Evolutionary conservation across 2,888 invertebrate genomes (phyloP), one percentile per base, ranked within the genome.

Genomic region (Epirrita christyi): DNA sequence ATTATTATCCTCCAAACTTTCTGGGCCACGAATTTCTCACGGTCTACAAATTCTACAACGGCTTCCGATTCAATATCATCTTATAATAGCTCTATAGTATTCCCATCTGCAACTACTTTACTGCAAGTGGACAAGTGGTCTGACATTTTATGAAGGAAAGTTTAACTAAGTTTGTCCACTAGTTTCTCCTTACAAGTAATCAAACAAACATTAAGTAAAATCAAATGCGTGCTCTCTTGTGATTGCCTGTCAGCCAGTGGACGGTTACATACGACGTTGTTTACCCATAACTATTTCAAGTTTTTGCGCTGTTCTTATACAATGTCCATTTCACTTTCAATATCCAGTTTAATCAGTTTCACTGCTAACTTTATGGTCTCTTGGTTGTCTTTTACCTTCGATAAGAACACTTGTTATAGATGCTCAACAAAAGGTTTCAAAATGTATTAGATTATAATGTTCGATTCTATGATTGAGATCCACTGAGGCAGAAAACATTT

Each of bases 1-100:
- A 45, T 29, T 52, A 38, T 44, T 14, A 21, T 32, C 29, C 14
- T 67, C 57, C 64, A 74, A 78, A 68, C 69, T 59, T 66, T 63
- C 64, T 59, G 55, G 69, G 2, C 41, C n/a, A 55, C 63, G 64
- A 69, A 76, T 77, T 83, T 83, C 81, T 76, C 80, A 80, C 78
- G 78, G 66, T 75, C 65, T 43, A 6, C 41, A 41, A 13, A 40
- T 68, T 66, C 15, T 46, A 81, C 77, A 79, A 81, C 77, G 72
- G 70, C 67, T 63, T 67, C 71, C 70, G 75, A 78, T 75, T 74
- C 70, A 66, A 73, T 70, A 66, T 3, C 21, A 64, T 66, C 29
- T 40, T 6, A 54, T 37, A n/a, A 37, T n/a, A n/a, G n/a, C n/a
- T n/a, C 37, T 38, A 10, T 40, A 34, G 15, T 50, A 34, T 27